Evolutionary conservation across 2,888 invertebrate species (phyloP).

Genomic region (Gastracanthus pulcherrimus): DNA sequence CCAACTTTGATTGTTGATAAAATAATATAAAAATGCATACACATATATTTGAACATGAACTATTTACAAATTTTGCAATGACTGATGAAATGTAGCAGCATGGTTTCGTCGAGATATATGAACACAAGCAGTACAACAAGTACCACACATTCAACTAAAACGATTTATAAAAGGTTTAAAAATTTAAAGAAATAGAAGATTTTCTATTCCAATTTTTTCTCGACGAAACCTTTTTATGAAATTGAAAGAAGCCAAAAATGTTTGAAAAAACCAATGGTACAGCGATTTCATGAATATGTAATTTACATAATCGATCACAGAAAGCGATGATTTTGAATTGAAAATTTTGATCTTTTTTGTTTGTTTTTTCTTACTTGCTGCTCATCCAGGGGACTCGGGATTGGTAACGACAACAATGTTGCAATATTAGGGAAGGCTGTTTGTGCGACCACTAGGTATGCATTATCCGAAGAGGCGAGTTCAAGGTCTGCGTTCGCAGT

Average conservation of each 20-base stretch:
- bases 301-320: neutral
- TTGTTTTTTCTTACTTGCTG: constrained; percentile 46
- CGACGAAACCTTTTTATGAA: no score
- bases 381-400: no score
- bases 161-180: no score
- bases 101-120: constrained; percentile 26
- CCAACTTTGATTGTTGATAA: no score
- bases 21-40: neutral
- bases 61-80: constrained; percentile 39
- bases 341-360: constrained; percentile 7
- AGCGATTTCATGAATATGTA: neutral
- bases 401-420: constrained; percentile 58
- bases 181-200: no score
- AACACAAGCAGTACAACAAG: no score
- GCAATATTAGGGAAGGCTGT: constrained; percentile 38
- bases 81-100: constrained; percentile 20
- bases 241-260: constrained; percentile 20
- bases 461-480: constrained; percentile 62
- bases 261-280: neutral
- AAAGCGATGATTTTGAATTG: constrained; percentile 14
- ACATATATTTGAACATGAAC: neutral
- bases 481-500: constrained; percentile 59
- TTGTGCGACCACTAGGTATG: constrained; percentile 55
- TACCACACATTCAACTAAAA: no score
- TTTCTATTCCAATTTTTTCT: no score